phyloP scores from a whole-genome alignment of 2,888 invertebrate species.

The Clusia tigrina region DNA sequence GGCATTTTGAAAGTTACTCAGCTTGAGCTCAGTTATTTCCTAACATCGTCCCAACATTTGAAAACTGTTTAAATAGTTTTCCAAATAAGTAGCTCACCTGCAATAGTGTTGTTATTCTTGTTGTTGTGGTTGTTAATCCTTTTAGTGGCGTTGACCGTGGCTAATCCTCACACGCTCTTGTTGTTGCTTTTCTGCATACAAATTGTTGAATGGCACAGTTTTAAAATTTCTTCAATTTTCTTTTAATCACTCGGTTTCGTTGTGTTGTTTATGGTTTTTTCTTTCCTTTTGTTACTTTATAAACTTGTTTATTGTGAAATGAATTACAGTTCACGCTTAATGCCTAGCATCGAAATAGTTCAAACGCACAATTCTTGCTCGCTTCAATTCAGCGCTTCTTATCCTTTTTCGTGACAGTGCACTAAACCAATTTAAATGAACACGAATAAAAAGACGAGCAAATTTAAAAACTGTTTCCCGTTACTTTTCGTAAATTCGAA shows the following conservation, averaged over 20 bases:
- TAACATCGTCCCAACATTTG: too few relatives aligned
- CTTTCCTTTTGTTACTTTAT: conserved; percentile 30
- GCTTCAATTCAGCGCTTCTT: conserved; percentile 31
- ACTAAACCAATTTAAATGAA: neutral
- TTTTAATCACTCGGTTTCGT: neutral
- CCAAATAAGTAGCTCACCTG: conserved; percentile 36
- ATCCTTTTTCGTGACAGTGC: conserved; percentile 10
- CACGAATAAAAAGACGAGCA: neutral
- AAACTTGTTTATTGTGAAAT: conserved; percentile 15
- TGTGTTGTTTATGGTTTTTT: neutral
- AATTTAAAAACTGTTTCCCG: neutral
- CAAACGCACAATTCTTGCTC: conserved; percentile 36
- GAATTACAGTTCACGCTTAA: too few relatives aligned
- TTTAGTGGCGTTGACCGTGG: too few relatives aligned
- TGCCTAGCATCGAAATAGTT: too few relatives aligned
- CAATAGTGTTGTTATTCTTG: conserved; percentile 39
- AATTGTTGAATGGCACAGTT: conserved; percentile 22
- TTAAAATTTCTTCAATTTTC: neutral
- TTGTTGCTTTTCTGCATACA: conserved; percentile 23
- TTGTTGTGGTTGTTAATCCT: conserved; percentile 18
- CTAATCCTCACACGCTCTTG: too few relatives aligned
- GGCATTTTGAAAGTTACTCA: too few relatives aligned
- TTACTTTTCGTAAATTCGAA: conserved; percentile 13
- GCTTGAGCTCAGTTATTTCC: too few relatives aligned
- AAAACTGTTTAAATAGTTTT: neutral